Evolutionary conservation across 2,797 vertebrate genomes (phyloP).

Genomic region (Cyclopterus lumpus): DNA sequence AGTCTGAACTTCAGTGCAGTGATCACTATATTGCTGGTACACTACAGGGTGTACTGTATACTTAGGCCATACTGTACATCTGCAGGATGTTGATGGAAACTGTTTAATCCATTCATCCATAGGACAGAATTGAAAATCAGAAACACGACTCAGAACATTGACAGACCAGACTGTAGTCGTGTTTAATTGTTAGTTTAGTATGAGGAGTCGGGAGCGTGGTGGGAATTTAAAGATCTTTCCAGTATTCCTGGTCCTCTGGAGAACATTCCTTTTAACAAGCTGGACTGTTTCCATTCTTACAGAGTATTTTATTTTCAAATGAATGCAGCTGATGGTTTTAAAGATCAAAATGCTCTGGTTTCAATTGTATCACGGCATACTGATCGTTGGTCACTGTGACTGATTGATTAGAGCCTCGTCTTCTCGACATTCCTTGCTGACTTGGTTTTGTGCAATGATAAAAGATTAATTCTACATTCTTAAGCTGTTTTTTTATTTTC

Average conservation of each 20-base stretch:
- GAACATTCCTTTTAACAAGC: neutral
- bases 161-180: neutral
- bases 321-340: neutral
- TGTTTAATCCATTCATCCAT: neutral
- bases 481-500: neutral
- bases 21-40: too few species aligned
- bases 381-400: neutral
- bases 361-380: neutral
- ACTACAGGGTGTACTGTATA: neutral
- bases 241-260: neutral
- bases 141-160: neutral
- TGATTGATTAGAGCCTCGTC: neutral
- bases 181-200: neutral
- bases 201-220: neutral
- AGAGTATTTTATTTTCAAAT: neutral
- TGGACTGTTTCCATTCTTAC: too few species aligned
- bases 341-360: neutral
- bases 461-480: neutral
- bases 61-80: neutral
- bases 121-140: neutral
- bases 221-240: neutral
- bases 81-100: neutral
- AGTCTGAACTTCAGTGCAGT: neutral
- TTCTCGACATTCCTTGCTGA: slow-evolving; percentile 8
- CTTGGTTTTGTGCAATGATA: slow-evolving; percentile 3